Percentiles rank a stretch among this genome's conserved stretches.
These are phyloP conservation scores for Lacanobia oleracea DNA, from an alignment of 2,888 invertebrate species.

Conservation along the genomic window DNA sequence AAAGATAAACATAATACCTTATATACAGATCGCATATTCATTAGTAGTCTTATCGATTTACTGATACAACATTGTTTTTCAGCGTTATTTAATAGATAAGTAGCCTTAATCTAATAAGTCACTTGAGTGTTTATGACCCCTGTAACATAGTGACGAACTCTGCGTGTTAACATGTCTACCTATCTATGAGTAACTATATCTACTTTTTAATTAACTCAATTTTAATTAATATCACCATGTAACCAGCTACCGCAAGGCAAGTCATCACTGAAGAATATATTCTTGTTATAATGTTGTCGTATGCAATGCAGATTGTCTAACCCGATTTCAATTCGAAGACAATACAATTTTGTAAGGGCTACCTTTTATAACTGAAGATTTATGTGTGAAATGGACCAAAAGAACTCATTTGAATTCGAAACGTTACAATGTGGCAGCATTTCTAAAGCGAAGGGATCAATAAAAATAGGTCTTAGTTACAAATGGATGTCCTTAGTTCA, in stretches of 20 bases:
- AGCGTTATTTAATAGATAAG: slow-evolving; percentile 77
- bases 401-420: slow-evolving; percentile 30
- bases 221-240: slow-evolving; percentile 17
- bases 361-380: slow-evolving; percentile 44
- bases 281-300: slow-evolving; percentile 28
- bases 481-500: slow-evolving; percentile 43
- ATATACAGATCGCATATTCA: slow-evolving; percentile 62
- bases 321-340: slow-evolving; percentile 43
- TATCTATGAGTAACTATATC: slow-evolving; percentile 23
- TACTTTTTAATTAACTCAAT: not conserved
- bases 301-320: slow-evolving; percentile 44
- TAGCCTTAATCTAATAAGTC: slow-evolving; percentile 66
- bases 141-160: slow-evolving; percentile 46
- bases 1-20: slow-evolving; percentile 56
- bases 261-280: slow-evolving; percentile 22
- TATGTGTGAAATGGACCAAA: slow-evolving; percentile 29
- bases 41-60: slow-evolving; percentile 72
- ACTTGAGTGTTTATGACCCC: slow-evolving; percentile 63
- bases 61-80: slow-evolving; percentile 79
- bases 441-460: slow-evolving; percentile 30
- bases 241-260: slow-evolving; percentile 40
- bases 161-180: slow-evolving; percentile 35
- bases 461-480: slow-evolving; percentile 48
- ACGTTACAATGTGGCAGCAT: slow-evolving; percentile 20
- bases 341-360: slow-evolving; percentile 25